These are phyloP conservation scores for Chrysocyon brachyurus DNA, from an alignment of 2,797 vertebrate genomes.

Conservation along the genomic window DNA sequence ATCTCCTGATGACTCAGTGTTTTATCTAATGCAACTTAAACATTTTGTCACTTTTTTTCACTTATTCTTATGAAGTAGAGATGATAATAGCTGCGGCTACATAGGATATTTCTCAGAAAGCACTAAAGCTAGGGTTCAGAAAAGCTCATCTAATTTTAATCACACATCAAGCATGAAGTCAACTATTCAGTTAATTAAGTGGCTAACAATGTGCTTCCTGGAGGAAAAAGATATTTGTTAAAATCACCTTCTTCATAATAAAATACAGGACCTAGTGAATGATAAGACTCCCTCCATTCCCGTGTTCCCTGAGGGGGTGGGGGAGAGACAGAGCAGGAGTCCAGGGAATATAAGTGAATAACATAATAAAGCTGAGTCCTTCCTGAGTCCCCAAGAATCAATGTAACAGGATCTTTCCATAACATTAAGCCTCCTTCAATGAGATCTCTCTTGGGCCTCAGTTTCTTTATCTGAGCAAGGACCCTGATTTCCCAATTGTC, in stretches of 20 bases:
- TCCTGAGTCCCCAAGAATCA: neutral
- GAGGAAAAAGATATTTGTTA: conserved; percentile 3
- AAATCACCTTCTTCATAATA: conserved; percentile 27
- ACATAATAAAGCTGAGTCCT: neutral
- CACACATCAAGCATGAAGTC: neutral
- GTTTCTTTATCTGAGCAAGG: conserved; percentile 38
- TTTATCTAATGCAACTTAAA: conserved; percentile 52
- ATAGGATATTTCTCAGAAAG: neutral
- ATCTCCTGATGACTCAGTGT: conserved; percentile 39
- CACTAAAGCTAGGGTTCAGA: neutral
- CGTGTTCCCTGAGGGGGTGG: too few relatives aligned
- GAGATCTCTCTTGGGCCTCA: neutral
- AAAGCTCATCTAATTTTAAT: conserved; percentile 34
- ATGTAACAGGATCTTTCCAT: neutral
- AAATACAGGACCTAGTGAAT: neutral
- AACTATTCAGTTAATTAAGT: conserved; percentile 40
- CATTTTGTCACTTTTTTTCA: conserved; percentile 12
- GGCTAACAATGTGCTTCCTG: conserved; percentile 24
- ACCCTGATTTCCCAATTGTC: neutral
- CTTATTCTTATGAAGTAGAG: conserved; percentile 10
- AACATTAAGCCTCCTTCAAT: neutral
- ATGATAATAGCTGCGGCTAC: neutral
- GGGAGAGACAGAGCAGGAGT: neutral
- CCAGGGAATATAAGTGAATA: neutral
- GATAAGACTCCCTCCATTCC: neutral